Evolutionary conservation across 2,888 invertebrate genomes (phyloP).

Genomic region (Nomada ruficornis): DNA sequence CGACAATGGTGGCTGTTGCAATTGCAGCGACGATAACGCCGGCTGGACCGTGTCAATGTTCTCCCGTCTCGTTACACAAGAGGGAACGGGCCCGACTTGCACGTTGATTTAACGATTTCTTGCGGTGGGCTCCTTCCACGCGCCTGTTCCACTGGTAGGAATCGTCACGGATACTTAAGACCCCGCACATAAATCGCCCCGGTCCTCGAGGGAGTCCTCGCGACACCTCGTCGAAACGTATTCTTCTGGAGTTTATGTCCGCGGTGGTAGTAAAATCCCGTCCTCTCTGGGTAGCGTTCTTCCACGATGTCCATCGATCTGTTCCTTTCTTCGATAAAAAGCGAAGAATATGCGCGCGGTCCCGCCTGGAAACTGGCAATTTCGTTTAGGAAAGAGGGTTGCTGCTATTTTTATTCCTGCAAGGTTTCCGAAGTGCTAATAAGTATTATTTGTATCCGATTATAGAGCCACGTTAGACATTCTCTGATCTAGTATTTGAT

Average conservation of each 20-base stretch:
- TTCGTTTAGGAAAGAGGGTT: not conserved
- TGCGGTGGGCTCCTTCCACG: slow-evolving; percentile 41
- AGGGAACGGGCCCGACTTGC: slow-evolving; percentile 37
- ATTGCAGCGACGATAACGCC: slow-evolving; percentile 47
- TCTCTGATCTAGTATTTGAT: too few species aligned
- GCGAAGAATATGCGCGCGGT: not conserved
- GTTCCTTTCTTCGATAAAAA: not conserved
- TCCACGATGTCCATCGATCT: slow-evolving; percentile 19
- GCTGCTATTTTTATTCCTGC: not conserved
- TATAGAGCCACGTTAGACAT: not conserved
- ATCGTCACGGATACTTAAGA: slow-evolving; percentile 58
- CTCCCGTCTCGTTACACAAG: slow-evolving; percentile 57
- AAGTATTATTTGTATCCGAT: not conserved
- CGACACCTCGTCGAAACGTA: slow-evolving; percentile 72
- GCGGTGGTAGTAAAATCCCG: slow-evolving; percentile 66
- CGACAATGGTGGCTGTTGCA: slow-evolving; percentile 53
- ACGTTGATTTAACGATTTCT: slow-evolving; percentile 57
- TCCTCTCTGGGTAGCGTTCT: slow-evolving; percentile 56
- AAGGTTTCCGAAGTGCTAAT: too few species aligned
- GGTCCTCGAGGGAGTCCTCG: slow-evolving; percentile 52
- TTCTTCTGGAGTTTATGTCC: slow-evolving; percentile 68
- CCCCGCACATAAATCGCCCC: slow-evolving; percentile 65
- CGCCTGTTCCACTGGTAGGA: slow-evolving; percentile 36
- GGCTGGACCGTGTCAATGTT: slow-evolving; percentile 55
- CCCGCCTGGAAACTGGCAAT: not conserved